Percentiles rank a stretch among this genome's conserved stretches.
Conservation (phyloP, 1,140 invertebrate species). For the Trichonephila clavipes region DNA sequence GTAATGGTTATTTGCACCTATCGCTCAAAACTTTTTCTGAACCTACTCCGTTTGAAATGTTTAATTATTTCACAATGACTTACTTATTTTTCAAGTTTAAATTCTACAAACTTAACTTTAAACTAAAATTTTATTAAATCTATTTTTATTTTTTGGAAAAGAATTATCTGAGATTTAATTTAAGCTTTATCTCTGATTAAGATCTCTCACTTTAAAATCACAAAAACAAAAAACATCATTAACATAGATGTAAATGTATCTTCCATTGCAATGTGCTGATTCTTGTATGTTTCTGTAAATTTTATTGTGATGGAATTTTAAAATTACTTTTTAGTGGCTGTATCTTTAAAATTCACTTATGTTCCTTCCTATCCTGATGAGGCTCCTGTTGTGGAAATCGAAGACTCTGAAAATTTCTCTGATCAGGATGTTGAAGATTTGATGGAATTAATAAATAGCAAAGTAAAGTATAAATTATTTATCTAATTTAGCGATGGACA, state of each 20-base stretch:
- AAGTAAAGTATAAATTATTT: slow-evolving; percentile 81
- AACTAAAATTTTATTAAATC: too few species aligned
- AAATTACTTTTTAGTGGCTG: slow-evolving; percentile 80
- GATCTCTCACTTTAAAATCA: too few species aligned
- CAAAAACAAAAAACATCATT: background rate
- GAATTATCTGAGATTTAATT: background rate
- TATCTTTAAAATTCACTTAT: slow-evolving; percentile 90
- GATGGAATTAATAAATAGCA: slow-evolving; percentile 85
- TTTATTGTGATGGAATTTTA: background rate
- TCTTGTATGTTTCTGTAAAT: background rate
- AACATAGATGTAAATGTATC: background rate
- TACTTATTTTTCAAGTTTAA: too few species aligned
- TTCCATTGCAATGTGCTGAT: too few species aligned
- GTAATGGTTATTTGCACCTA: too few species aligned
- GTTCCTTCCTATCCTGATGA: slow-evolving; percentile 94
- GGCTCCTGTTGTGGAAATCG: slow-evolving; percentile 89
- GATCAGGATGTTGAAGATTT: slow-evolving; percentile 84
- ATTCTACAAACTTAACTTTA: too few species aligned
- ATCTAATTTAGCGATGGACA: too few species aligned
- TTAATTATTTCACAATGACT: too few species aligned
- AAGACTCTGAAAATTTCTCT: slow-evolving; percentile 89
- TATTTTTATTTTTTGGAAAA: background rate
- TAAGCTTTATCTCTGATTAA: background rate
- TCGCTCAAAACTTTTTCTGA: too few species aligned
- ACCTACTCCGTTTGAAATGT: too few species aligned